Base-by-base conservation (phyloP, 2,888 invertebrate species). In the Mythimna ferrago region DNA sequence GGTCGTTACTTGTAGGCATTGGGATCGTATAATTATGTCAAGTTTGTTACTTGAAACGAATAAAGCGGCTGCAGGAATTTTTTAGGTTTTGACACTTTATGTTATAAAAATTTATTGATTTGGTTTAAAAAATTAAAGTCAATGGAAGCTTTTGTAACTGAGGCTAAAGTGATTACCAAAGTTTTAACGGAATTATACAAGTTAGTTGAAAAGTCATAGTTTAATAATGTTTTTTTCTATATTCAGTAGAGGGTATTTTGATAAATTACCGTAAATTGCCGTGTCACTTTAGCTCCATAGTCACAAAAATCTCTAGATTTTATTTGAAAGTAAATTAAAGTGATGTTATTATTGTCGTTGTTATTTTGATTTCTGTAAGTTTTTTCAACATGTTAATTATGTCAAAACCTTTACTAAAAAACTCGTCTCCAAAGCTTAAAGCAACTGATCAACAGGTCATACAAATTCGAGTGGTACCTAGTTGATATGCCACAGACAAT, bases 401-500 rank as follows among this genome's bases (percentile, higher is more conserved):
- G 51, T 2, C 51, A 53, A 53, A 19, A 53, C 14, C 5, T 48
- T 38, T 44, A 61, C 1, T 6, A 9, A 54, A 73, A 41, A 3
- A n/a, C 2, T 9, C 1, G 14, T 72, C 26, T 41, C 35, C 51
- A 44, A 35, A n/a, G 19, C 41, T 16, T 32, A n/a, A 21, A 32
- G 2, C 11, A 66, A 51, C n/a, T 66, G 21, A 75, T 77, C 84
- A 80, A 72, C 71, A 76, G 84, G 86, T 87, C 89, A 90, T 90
- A 88, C 84, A 85, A 88, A 88, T 85, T 88, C 70, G 78, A 87
- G 90, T 91, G 92, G 91, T 91, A 90, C 91, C 90, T 92, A 91
- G 89, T 91, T 95, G 96, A 96, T 96, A 96, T 96, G 96, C 95
- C 94, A 94, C 92, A 92, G 89, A 92, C 90, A 89, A 84, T 86